phyloP scores from a whole-genome alignment of 1,140 invertebrate genomes.

The Oedothorax gibbosus region DNA sequence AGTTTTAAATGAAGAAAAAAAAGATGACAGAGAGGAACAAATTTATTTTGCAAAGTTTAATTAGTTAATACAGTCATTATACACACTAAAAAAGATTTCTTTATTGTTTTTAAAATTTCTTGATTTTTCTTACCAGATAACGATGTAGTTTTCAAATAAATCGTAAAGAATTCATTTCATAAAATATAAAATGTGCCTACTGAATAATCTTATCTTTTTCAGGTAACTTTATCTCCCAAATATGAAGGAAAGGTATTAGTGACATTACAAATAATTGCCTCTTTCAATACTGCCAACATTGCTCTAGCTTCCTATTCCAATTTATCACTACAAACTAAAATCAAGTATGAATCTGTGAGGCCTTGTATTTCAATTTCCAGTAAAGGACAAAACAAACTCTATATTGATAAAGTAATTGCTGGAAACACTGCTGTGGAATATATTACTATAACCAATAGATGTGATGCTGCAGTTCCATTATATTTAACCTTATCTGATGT shows the following conservation, averaged over 20 bases:
- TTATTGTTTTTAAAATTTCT: no score
- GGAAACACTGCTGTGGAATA: constrained; percentile 27
- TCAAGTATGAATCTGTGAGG: constrained; percentile 37
- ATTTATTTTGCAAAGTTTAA: no score
- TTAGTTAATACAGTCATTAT: no score
- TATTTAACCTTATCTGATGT: constrained; percentile 34
- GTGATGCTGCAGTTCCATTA: constrained; percentile 28
- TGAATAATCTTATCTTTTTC: constrained; percentile 2
- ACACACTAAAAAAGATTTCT: no score
- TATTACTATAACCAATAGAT: constrained; percentile 19
- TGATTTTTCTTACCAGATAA: no score
- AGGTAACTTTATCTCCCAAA: constrained; percentile 33
- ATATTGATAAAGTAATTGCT: constrained; percentile 31
- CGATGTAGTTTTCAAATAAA: no score
- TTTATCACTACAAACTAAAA: constrained; percentile 32
- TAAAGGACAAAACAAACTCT: constrained; percentile 1
- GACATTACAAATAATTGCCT: background rate
- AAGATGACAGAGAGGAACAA: no score
- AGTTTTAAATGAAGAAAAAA: no score
- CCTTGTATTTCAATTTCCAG: constrained; percentile 21
- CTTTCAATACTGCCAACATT: background rate
- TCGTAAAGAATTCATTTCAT: no score
- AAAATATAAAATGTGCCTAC: no score
- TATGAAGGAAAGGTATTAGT: constrained; percentile 45
- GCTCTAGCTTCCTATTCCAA: background rate